Percentiles rank a stretch among this genome's conserved stretches.
Conservation (phyloP, 2,113 vertebrate species). For the Clarias macrocephalus region DNA sequence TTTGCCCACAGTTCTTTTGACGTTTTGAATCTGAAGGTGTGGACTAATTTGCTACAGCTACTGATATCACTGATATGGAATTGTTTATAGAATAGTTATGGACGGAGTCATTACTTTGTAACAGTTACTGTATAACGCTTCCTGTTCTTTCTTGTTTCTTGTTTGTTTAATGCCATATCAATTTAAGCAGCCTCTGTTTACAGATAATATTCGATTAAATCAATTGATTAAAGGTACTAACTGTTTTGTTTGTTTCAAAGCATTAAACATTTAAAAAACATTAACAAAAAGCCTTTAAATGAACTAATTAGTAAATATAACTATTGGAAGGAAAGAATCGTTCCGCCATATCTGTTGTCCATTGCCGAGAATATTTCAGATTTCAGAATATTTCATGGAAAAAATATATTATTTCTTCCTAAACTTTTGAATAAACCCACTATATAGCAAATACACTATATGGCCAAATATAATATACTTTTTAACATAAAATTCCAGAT, state of each 20-base stretch:
- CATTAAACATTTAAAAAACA: neutral
- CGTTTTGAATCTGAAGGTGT: neutral
- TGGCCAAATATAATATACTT: neutral
- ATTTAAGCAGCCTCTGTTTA: neutral
- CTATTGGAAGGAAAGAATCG: neutral
- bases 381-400: neutral
- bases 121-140: neutral
- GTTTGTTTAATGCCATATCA: neutral
- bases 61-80: neutral
- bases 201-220: neutral
- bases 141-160: neutral
- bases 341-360: neutral
- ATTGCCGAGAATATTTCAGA: neutral
- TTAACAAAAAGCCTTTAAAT: neutral
- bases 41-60: neutral
- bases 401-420: neutral
- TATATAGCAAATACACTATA: neutral
- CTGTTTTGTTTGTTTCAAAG: neutral
- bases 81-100: neutral
- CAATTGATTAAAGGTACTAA: neutral
- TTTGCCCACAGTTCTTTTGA: neutral
- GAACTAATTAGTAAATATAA: neutral
- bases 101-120: neutral
- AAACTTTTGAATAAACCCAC: slow-evolving; percentile 9
- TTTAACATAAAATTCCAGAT: neutral